A percentile compares a stretch with the other conserved stretches of the same genome.
Evolutionary conservation across 2,797 vertebrate species (phyloP).

Genomic region (Psittacula derbiana): DNA sequence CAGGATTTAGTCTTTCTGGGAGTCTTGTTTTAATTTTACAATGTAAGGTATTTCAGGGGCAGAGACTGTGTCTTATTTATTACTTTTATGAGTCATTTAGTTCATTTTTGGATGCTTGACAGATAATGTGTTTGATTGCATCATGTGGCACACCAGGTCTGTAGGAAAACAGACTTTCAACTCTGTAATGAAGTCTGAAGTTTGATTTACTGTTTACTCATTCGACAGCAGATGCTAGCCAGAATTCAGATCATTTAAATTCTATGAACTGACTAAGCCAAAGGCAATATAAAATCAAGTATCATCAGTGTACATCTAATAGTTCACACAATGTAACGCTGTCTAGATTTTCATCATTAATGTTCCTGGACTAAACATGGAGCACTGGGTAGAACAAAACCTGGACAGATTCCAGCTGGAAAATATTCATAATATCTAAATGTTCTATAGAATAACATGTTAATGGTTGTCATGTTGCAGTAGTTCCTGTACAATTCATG

Average conservation of each 20-base stretch:
- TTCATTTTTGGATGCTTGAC: conserved; percentile 37
- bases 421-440: conserved; percentile 43
- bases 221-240: conserved; percentile 36
- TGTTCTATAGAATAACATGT: conserved; percentile 56
- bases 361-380: conserved; percentile 61
- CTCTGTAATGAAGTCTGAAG: conserved; percentile 15
- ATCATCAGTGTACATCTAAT: conserved; percentile 55
- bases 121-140: conserved; percentile 49
- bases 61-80: conserved; percentile 1
- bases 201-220: conserved; percentile 62
- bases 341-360: conserved; percentile 76
- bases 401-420: conserved; percentile 70
- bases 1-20: neutral
- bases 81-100: conserved; percentile 39
- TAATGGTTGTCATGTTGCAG: conserved; percentile 51
- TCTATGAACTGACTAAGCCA: conserved; percentile 60
- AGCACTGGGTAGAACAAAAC: conserved; percentile 31
- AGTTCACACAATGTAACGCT: conserved; percentile 70
- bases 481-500: conserved; percentile 31
- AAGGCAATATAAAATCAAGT: conserved; percentile 70
- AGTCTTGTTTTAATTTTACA: neutral
- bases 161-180: conserved; percentile 41
- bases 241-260: conserved; percentile 54
- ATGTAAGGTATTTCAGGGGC: neutral
- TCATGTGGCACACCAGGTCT: conserved; percentile 33